Base-by-base conservation (phyloP, 1,140 invertebrate genomes). In the Tigriopus japonicus region DNA sequence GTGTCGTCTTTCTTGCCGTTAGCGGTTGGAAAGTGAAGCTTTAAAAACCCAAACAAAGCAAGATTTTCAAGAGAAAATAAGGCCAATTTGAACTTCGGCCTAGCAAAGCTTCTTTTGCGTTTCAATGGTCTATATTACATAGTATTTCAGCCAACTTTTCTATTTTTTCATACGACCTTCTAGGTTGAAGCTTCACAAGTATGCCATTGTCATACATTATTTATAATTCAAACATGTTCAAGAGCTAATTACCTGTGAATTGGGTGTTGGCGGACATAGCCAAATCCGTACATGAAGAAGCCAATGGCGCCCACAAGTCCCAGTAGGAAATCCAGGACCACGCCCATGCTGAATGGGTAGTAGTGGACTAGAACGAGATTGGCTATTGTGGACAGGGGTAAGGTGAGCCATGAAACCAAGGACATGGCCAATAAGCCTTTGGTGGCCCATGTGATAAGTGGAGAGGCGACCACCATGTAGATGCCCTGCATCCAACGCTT, bases 401-500 rank as follows among this genome's bases (percentile, higher is more conserved):
- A 76, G 0, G 91, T 94, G 0, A 91, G 81, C 92, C 93, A 96
- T 0, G 28, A 19, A 6, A 58, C 35, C n/a, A 64, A 40, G 42
- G 53, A 56, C 15, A 54, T 24, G 40, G 42, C 53, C 15, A 45
- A 24, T n/a, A 61, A 21, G 15, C 53, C 67, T 72, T 94, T 94
- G 67, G 86, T 81, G 61, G 77, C 76, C 13, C 84, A 67, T 15
- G 89, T 87, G 70, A 98, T 89, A 60, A 78, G 75, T 68, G 82
- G 81, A 52, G 87, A 90, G 72, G 94, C 89, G 14, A 95, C 87
- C 1, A 95, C 92, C 61, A 97, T 77, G 21, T 89, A 80, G 64
- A 97, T 97, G 66, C 93, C 94, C 75, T 94, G 73, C 52, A 97
- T 77, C 94, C 94, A 98, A 35, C 93, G 79, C 71, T 95, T 95